These are phyloP conservation scores for Scaptomyza graminum DNA, from an alignment of 1,140 invertebrate species.

Conservation along the genomic window DNA sequence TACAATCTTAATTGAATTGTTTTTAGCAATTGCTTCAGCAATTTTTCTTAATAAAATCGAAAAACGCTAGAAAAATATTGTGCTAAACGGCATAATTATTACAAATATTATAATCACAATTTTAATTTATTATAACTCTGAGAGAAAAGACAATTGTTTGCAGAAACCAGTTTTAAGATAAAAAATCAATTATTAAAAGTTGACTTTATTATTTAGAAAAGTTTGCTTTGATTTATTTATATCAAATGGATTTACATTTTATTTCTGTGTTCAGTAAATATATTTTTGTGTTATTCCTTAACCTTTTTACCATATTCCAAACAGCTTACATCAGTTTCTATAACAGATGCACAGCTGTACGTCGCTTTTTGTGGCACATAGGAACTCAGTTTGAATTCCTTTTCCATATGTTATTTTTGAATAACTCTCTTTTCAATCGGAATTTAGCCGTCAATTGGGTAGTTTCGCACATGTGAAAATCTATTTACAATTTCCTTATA, in stretches of 20 bases:
- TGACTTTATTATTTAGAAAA: too few species aligned
- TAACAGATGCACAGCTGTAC: not conserved
- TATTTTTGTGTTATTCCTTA: too few species aligned
- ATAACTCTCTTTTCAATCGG: not conserved
- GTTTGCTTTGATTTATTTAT: too few species aligned
- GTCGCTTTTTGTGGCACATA: not conserved
- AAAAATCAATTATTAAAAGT: too few species aligned
- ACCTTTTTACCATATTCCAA: too few species aligned
- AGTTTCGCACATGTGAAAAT: conserved; percentile 35
- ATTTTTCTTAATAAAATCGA: not conserved
- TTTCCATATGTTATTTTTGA: not conserved
- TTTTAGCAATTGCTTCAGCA: not conserved
- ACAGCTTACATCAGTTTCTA: not conserved
- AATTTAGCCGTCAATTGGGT: conserved; percentile 3
- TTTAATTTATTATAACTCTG: too few species aligned
- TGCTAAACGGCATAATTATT: not conserved
- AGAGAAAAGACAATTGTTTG: too few species aligned
- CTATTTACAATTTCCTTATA: conserved; percentile 39
- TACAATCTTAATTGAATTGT: not conserved
- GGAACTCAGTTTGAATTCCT: not conserved
- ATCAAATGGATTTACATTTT: too few species aligned
- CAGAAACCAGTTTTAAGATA: too few species aligned
- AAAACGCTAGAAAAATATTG: not conserved
- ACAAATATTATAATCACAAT: too few species aligned
- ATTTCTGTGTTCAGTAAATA: too few species aligned